Evolutionary conservation across 2,113 vertebrate species (phyloP).

Genomic region (Centrocercus urophasianus): DNA sequence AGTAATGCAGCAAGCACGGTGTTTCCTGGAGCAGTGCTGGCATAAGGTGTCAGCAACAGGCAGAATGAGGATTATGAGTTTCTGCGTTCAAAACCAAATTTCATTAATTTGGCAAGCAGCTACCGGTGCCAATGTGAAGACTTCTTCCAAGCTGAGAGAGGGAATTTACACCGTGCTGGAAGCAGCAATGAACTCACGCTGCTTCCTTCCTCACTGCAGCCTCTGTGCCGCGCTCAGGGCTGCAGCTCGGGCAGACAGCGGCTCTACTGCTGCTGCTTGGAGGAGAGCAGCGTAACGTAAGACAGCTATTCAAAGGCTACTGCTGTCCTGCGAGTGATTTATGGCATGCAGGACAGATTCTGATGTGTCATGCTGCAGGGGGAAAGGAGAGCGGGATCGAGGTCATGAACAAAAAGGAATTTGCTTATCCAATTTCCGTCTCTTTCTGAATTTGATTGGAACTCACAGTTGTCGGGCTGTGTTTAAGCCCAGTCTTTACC

Average conservation of each 20-base stretch:
- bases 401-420: slow-evolving; percentile 75
- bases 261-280: slow-evolving; percentile 18
- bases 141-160: background rate
- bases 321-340: slow-evolving; percentile 11
- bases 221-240: background rate
- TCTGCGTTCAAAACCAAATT: slow-evolving; percentile 42
- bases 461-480: slow-evolving; percentile 67
- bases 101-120: slow-evolving; percentile 8
- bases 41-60: background rate
- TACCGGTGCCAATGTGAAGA: background rate
- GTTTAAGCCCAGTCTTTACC: slow-evolving; percentile 62
- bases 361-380: slow-evolving; percentile 74
- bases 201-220: slow-evolving; percentile 18
- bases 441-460: slow-evolving; percentile 63
- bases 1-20: slow-evolving; percentile 7
- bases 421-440: slow-evolving; percentile 75
- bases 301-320: slow-evolving; percentile 18
- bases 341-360: slow-evolving; percentile 44
- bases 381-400: slow-evolving; percentile 40
- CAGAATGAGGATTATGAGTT: slow-evolving; percentile 27
- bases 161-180: slow-evolving; percentile 24
- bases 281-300: slow-evolving; percentile 14
- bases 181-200: slow-evolving; percentile 8
- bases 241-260: background rate
- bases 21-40: background rate